Conservation (phyloP, 2,113 vertebrate genomes). For the Numenius arquata region DNA sequence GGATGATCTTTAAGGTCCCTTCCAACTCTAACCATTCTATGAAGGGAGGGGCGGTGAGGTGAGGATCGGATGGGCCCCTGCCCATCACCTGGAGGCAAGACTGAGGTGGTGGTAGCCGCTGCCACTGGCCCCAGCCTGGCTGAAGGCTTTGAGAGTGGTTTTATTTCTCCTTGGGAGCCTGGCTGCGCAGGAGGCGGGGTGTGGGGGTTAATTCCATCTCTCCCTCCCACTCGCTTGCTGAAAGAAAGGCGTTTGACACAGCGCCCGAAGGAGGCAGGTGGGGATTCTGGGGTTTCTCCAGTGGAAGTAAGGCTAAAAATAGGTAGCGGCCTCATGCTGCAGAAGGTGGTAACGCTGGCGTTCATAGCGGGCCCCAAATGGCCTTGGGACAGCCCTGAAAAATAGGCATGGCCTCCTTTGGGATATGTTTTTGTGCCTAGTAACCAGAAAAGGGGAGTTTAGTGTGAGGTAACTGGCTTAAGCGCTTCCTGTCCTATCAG, state of each 20-base stretch:
- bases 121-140: too few relatives aligned
- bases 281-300: not conserved
- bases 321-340: not conserved
- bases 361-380: not conserved
- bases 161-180: not conserved
- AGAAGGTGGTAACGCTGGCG: not conserved
- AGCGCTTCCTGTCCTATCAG: not conserved
- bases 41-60: not conserved
- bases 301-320: not conserved
- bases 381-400: not conserved
- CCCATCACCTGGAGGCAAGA: too few relatives aligned
- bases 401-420: not conserved
- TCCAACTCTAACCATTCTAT: not conserved
- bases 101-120: too few relatives aligned
- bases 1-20: not conserved
- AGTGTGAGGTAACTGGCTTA: not conserved
- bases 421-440: not conserved
- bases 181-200: rapidly evolving
- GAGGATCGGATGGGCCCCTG: too few relatives aligned
- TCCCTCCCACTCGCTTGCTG: not conserved
- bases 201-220: not conserved
- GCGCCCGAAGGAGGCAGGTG: not conserved
- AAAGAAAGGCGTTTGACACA: not conserved
- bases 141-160: not conserved
- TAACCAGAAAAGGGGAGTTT: not conserved